phyloP scores from a whole-genome alignment of 2,113 vertebrate genomes.

The Antechinus flavipes region DNA sequence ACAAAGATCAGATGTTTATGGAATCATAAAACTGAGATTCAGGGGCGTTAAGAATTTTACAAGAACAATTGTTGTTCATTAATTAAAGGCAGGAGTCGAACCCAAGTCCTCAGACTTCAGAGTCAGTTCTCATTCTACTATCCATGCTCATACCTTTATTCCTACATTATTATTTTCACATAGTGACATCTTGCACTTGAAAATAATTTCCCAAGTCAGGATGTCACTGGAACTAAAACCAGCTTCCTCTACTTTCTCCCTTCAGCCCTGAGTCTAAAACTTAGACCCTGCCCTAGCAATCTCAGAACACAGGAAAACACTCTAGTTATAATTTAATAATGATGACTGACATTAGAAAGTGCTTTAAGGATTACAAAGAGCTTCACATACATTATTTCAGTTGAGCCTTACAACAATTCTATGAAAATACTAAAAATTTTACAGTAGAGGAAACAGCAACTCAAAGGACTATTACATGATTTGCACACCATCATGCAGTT shows the following conservation, averaged over 20 bases:
- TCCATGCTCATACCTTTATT: background rate
- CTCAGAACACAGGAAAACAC: background rate
- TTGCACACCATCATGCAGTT: background rate
- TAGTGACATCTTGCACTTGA: background rate
- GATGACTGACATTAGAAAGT: background rate
- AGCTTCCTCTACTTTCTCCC: background rate
- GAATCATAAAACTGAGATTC: background rate
- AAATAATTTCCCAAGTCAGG: background rate
- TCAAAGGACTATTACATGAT: background rate
- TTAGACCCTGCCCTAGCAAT: background rate
- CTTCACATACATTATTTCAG: background rate
- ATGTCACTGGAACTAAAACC: background rate
- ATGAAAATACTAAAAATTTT: background rate
- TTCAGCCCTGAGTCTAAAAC: background rate
- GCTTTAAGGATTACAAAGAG: background rate
- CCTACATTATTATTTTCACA: background rate
- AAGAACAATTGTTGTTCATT: background rate
- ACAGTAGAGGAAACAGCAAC: background rate
- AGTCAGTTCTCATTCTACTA: background rate
- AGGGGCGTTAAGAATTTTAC: background rate
- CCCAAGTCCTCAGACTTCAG: background rate
- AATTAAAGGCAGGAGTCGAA: background rate
- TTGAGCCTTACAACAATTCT: constrained; percentile 11
- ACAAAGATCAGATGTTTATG: background rate
- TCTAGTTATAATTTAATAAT: background rate